phyloP scores from a whole-genome alignment of 2,888 invertebrate species.

The Spicauda simplicius region DNA sequence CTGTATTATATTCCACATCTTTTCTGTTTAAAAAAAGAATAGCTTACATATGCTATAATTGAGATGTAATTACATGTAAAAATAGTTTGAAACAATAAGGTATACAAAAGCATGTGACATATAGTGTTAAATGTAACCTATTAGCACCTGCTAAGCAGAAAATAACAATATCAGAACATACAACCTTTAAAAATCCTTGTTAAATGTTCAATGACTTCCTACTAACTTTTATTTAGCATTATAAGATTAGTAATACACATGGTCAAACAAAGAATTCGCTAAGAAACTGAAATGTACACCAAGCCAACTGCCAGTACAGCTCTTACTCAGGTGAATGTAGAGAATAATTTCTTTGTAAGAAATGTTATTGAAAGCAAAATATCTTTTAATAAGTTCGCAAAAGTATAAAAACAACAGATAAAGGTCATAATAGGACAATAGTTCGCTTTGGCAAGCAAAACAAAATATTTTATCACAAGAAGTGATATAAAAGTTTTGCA shows the following conservation, averaged over 20 bases:
- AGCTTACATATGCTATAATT: neutral
- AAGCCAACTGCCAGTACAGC: neutral
- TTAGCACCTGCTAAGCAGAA: neutral
- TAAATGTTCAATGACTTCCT: neutral
- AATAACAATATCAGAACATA: neutral
- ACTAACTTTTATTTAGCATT: neutral
- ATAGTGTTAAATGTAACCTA: neutral
- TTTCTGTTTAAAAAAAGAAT: slow-evolving; percentile 48
- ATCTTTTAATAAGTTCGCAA: slow-evolving; percentile 1
- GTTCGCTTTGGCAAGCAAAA: slow-evolving; percentile 19
- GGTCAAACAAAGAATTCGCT: neutral
- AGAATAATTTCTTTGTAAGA: slow-evolving; percentile 1
- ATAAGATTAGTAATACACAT: neutral
- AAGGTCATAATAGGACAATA: slow-evolving; percentile 23
- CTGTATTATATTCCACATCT: slow-evolving; percentile 71
- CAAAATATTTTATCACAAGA: slow-evolving; percentile 9
- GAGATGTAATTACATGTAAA: neutral
- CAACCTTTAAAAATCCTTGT: neutral
- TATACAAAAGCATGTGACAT: neutral
- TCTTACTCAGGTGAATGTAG: slow-evolving; percentile 5
- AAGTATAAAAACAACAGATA: slow-evolving; percentile 2
- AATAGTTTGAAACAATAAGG: neutral
- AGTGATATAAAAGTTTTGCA: slow-evolving; percentile 12
- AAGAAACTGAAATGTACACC: neutral
- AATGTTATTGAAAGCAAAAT: neutral